Evolutionary conservation across 2,113 vertebrate genomes (phyloP).

Genomic region (Ptilonorhynchus violaceus): DNA sequence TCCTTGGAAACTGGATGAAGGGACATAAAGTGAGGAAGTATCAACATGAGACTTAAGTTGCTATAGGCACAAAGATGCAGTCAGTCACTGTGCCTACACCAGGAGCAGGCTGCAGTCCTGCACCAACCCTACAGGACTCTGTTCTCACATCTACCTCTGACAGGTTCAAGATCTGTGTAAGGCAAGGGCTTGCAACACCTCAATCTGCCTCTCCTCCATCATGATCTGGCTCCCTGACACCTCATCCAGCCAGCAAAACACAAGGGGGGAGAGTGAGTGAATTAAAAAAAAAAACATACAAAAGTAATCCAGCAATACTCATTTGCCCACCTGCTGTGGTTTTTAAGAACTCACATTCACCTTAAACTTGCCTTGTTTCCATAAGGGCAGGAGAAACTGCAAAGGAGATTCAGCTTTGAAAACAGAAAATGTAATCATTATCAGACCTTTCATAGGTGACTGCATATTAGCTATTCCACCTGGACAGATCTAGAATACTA

Average conservation of each 20-base stretch:
- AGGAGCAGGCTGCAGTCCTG: neutral
- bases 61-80: neutral
- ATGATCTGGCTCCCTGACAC: fast-evolving
- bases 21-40: neutral
- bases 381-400: neutral
- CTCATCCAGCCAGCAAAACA: neutral
- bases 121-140: neutral
- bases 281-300: neutral
- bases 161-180: neutral
- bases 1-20: neutral
- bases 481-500: neutral
- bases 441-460: neutral
- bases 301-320: neutral
- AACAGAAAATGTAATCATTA: neutral
- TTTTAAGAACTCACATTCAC: neutral
- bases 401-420: neutral
- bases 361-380: neutral
- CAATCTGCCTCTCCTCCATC: neutral
- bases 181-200: neutral
- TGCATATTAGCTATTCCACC: neutral
- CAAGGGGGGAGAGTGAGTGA: fast-evolving
- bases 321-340: neutral
- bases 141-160: neutral
- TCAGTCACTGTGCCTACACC: neutral
- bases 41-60: neutral